phyloP scores from a whole-genome alignment of 2,888 invertebrate species.

The Melieria omissa region DNA sequence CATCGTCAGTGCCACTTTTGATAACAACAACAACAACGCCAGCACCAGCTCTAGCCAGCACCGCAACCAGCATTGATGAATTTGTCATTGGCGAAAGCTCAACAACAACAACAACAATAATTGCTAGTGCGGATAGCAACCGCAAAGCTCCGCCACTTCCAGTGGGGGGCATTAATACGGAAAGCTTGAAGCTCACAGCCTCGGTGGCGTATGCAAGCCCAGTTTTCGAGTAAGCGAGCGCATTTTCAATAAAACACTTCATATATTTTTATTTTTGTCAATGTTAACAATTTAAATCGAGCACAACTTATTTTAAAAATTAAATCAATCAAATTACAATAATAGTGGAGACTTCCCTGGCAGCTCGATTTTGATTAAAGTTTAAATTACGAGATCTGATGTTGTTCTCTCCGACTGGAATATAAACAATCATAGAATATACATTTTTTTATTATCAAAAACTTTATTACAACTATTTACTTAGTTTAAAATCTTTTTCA shows the following conservation, averaged over 20 bases:
- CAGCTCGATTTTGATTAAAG: too few relatives aligned
- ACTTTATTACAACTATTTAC: too few relatives aligned
- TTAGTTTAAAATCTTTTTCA: too few relatives aligned
- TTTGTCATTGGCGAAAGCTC: conserved; percentile 5
- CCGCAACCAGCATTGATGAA: not conserved
- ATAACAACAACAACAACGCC: conserved; percentile 36
- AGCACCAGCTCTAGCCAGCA: conserved; percentile 28
- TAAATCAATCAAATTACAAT: too few relatives aligned
- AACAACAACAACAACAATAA: not conserved
- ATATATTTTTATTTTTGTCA: too few relatives aligned
- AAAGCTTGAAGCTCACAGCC: conserved; percentile 59
- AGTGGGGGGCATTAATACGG: conserved; percentile 46
- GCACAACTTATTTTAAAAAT: not conserved
- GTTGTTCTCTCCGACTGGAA: too few relatives aligned
- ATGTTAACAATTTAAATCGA: not conserved
- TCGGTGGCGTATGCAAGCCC: conserved; percentile 54
- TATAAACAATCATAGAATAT: too few relatives aligned
- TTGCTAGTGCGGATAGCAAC: conserved; percentile 16
- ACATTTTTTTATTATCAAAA: too few relatives aligned
- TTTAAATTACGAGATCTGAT: too few relatives aligned
- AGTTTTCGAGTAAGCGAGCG: not conserved
- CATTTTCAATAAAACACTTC: too few relatives aligned
- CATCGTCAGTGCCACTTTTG: conserved; percentile 35
- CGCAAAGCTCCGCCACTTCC: conserved; percentile 32
- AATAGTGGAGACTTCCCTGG: too few relatives aligned